Evolutionary conservation across 2,888 invertebrate species (phyloP), one percentile per base, ranked within the genome.

Genomic region (Mantis religiosa): DNA sequence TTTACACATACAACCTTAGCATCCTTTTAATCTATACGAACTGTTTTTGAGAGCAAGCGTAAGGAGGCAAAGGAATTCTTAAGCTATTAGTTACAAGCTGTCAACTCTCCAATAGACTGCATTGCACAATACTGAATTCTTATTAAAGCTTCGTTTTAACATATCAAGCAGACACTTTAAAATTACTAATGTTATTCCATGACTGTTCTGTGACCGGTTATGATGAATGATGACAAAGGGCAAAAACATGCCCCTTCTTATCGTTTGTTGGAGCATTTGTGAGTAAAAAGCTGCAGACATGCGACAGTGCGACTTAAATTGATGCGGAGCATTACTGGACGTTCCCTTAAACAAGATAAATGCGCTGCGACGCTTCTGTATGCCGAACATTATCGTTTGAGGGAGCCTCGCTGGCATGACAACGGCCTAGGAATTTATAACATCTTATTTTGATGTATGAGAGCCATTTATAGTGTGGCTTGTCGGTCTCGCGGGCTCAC

Each of bases 391-490:
- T 71, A 71, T 71, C 54, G 54, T 71, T 71, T 71, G 54, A 71
- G 54, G 54, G 54, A 71, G 54, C 54, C 54, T 71, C 25, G 15
- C 20, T 71, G 54, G 54, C 54, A 71, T 71, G 54, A 71, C 54
- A 71, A 71, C 54, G 54, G 54, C 54, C 54, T 71, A 71, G 84
- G 34, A 84, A 84, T 84, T 84, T 84, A 84, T 84, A 84, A 84
- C 84, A 84, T 84, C 84, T 84, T 84, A 84, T 84, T 84, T 84
- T 84, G 84, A 84, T 84, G 84, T 84, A 84, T 84, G 84, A 28
- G 28, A 12, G 28, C 84, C 84, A 28, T 84, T 84, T 84, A 84
- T 84, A 84, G 20, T 15, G 34, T 12, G 30, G 54, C 54, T 71
- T 71, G 54, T 71, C 54, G 54, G 54, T 71, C 54, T 71, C 54